These are phyloP conservation scores for Chloroceryle inda DNA, from an alignment of 2,797 vertebrate species.

Conservation along the genomic window DNA sequence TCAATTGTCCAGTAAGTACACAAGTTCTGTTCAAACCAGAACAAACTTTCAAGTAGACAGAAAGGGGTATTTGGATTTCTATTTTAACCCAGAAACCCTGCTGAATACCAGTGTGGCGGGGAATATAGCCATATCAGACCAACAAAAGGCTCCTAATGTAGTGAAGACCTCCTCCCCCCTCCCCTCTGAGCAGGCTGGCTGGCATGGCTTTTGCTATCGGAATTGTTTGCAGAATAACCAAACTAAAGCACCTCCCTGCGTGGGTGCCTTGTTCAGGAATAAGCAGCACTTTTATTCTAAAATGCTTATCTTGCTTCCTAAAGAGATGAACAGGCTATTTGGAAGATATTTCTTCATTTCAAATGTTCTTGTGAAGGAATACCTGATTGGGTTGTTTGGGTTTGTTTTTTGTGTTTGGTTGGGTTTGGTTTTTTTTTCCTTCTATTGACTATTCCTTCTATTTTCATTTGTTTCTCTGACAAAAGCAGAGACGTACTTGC, in stretches of 20 bases:
- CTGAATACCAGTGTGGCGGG: background rate
- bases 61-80: slow-evolving; percentile 49
- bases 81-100: slow-evolving; percentile 21
- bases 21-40: slow-evolving; percentile 71
- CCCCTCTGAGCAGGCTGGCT: background rate
- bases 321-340: background rate
- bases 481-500: background rate
- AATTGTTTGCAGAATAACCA: slow-evolving; percentile 53
- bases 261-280: background rate
- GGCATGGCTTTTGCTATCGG: slow-evolving; percentile 29
- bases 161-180: slow-evolving; percentile 57
- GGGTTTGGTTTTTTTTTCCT: background rate
- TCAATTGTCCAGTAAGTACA: slow-evolving; percentile 60
- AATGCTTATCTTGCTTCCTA: background rate
- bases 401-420: background rate
- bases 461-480: slow-evolving; percentile 30
- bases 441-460: background rate
- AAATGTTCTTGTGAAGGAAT: background rate
- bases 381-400: background rate
- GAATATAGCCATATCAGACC: slow-evolving; percentile 40
- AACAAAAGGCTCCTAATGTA: slow-evolving; percentile 61
- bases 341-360: background rate
- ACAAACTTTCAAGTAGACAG: slow-evolving; percentile 57
- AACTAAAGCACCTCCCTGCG: slow-evolving; percentile 13
- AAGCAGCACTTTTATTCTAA: slow-evolving; percentile 23